Evolutionary conservation across 2,888 invertebrate genomes (phyloP).

Genomic region (Autographa pulchrina): DNA sequence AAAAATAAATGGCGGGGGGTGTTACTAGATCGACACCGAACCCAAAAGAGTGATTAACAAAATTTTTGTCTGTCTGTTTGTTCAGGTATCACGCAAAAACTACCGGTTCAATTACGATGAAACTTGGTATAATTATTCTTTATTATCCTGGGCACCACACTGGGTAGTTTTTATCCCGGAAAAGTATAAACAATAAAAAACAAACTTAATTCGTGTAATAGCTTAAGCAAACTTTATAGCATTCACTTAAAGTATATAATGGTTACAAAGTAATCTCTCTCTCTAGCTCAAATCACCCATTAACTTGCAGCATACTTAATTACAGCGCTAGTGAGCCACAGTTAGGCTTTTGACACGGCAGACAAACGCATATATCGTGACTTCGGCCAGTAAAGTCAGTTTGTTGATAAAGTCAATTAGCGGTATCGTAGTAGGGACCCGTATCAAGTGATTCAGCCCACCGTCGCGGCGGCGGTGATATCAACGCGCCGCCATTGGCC

Average conservation of each 20-base stretch:
- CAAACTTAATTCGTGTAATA: conserved; percentile 20
- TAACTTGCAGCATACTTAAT: conserved; percentile 83
- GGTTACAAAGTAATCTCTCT: conserved; percentile 55
- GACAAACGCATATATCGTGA: conserved; percentile 89
- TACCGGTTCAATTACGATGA: too few species aligned
- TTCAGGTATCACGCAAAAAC: too few species aligned
- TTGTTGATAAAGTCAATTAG: conserved; percentile 90
- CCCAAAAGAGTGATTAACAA: too few species aligned
- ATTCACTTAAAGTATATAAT: conserved; percentile 46
- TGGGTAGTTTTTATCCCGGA: too few species aligned
- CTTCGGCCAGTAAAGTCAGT: conserved; percentile 88
- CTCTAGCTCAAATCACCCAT: conserved; percentile 80
- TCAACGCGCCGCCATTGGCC: conserved; percentile 79
- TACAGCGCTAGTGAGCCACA: conserved; percentile 82
- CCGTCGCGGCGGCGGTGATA: conserved; percentile 78
- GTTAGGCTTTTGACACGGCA: conserved; percentile 88
- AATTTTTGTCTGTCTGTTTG: too few species aligned
- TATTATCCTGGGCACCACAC: too few species aligned
- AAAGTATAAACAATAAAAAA: not conserved
- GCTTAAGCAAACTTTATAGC: conserved; percentile 39
- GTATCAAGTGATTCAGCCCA: conserved; percentile 86
- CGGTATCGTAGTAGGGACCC: conserved; percentile 87
- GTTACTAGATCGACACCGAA: too few species aligned
- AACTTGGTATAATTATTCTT: too few species aligned
- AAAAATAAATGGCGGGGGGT: too few species aligned